These are phyloP conservation scores for Drosophila rufa DNA, from an alignment of 1,140 invertebrate genomes.

Conservation along the genomic window DNA sequence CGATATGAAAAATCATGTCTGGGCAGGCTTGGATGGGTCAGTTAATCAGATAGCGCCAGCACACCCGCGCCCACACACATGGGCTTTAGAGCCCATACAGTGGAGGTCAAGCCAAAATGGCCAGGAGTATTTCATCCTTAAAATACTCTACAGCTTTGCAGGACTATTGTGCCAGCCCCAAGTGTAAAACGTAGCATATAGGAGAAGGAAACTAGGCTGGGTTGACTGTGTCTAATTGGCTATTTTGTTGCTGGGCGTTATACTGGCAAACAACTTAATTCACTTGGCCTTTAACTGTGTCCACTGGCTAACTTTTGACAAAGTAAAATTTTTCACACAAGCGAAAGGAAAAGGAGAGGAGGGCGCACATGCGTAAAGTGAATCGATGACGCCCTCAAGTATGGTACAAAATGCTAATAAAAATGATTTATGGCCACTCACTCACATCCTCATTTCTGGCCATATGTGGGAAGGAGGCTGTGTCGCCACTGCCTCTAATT, in stretches of 20 bases:
- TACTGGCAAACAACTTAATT: slow-evolving; percentile 71
- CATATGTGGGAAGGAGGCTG: slow-evolving; percentile 58
- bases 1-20: slow-evolving; percentile 74
- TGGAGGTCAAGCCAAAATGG: not conserved
- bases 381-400: slow-evolving; percentile 60
- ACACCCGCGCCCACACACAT: slow-evolving; percentile 14
- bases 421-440: slow-evolving; percentile 69
- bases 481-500: slow-evolving; percentile 23
- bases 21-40: slow-evolving; percentile 63
- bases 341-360: not conserved
- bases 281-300: slow-evolving; percentile 40
- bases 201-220: slow-evolving; percentile 25
- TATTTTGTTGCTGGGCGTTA: slow-evolving; percentile 30
- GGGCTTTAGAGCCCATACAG: slow-evolving; percentile 1
- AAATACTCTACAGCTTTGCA: too few relatives aligned
- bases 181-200: not conserved
- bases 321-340: slow-evolving; percentile 41
- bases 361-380: slow-evolving; percentile 1
- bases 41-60: slow-evolving; percentile 74
- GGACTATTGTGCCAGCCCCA: not conserved
- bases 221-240: slow-evolving; percentile 61
- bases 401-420: slow-evolving; percentile 67
- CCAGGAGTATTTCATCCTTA: too few relatives aligned
- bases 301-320: slow-evolving; percentile 47
- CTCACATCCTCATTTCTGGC: not conserved